These are phyloP conservation scores for Schrankia costaestrigalis DNA, from an alignment of 2,888 invertebrate genomes.

Conservation along the genomic window DNA sequence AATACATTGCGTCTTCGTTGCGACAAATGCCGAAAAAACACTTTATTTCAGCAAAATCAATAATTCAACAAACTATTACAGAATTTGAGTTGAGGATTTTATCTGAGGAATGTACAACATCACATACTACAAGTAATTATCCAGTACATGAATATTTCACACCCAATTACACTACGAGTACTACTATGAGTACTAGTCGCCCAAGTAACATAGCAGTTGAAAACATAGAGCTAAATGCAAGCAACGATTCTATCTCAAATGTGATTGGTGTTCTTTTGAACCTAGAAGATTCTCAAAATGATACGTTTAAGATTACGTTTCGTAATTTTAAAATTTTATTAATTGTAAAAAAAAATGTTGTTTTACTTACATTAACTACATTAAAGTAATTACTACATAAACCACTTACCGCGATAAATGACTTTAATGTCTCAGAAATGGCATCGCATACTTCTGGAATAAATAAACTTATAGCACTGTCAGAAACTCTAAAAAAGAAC, in stretches of 20 bases:
- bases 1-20: slow-evolving; percentile 12
- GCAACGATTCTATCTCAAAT: slow-evolving; percentile 12
- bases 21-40: slow-evolving; percentile 11
- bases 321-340: slow-evolving; percentile 7
- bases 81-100: slow-evolving; percentile 11
- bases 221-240: slow-evolving; percentile 9
- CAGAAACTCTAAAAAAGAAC: slow-evolving; percentile 9
- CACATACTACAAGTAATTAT: slow-evolving; percentile 12
- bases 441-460: slow-evolving; percentile 12
- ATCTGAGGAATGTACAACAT: slow-evolving; percentile 10
- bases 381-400: slow-evolving; percentile 10
- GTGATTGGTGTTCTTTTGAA: slow-evolving; percentile 14
- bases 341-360: background rate
- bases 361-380: slow-evolving; percentile 13
- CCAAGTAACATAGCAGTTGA: slow-evolving; percentile 10
- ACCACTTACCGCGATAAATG: slow-evolving; percentile 13
- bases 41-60: slow-evolving; percentile 12
- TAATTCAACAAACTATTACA: slow-evolving; percentile 10
- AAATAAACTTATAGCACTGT: slow-evolving; percentile 12
- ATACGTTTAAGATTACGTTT: slow-evolving; percentile 2
- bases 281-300: slow-evolving; percentile 14
- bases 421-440: slow-evolving; percentile 11
- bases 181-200: slow-evolving; percentile 10
- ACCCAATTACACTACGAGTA: slow-evolving; percentile 13
- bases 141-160: slow-evolving; percentile 13